These are phyloP conservation scores for Drosophila sechellia DNA, from an alignment of 1,140 invertebrate genomes.

Conservation along the genomic window DNA sequence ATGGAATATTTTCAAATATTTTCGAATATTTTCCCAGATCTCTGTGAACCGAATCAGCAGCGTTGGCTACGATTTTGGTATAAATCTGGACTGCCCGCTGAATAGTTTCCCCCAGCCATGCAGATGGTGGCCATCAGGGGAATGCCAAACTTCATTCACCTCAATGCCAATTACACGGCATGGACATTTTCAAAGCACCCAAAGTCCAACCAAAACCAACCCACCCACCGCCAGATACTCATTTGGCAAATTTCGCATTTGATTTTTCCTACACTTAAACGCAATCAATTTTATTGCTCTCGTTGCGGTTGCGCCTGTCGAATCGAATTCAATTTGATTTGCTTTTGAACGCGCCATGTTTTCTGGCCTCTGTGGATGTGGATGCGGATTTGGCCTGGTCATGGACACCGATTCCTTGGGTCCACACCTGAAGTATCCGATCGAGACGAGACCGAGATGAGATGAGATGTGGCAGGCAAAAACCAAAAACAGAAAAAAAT, in stretches of 20 bases:
- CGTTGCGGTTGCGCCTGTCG: constrained; percentile 77
- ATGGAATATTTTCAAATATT: background rate
- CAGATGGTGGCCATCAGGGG: constrained; percentile 38
- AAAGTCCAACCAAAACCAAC: background rate
- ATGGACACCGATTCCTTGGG: constrained; percentile 35
- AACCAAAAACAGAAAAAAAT: background rate
- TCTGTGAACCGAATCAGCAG: background rate
- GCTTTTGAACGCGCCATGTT: constrained; percentile 60
- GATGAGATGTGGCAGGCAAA: constrained; percentile 26
- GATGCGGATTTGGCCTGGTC: constrained; percentile 14
- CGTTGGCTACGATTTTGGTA: too few species aligned
- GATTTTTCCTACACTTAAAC: constrained; percentile 81
- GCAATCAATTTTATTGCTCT: constrained; percentile 81
- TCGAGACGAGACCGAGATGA: constrained; percentile 1
- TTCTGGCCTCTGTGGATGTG: constrained; percentile 7
- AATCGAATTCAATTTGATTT: constrained; percentile 79
- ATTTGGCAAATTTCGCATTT: constrained; percentile 57
- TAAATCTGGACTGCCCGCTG: background rate
- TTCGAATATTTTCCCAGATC: background rate
- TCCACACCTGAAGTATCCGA: constrained; percentile 35
- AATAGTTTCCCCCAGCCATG: background rate
- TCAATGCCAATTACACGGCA: constrained; percentile 61
- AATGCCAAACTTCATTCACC: constrained; percentile 67
- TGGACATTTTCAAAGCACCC: constrained; percentile 57
- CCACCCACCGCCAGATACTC: background rate